Conservation (phyloP, 2,113 vertebrate genomes). For the Synchiropus splendidus region DNA sequence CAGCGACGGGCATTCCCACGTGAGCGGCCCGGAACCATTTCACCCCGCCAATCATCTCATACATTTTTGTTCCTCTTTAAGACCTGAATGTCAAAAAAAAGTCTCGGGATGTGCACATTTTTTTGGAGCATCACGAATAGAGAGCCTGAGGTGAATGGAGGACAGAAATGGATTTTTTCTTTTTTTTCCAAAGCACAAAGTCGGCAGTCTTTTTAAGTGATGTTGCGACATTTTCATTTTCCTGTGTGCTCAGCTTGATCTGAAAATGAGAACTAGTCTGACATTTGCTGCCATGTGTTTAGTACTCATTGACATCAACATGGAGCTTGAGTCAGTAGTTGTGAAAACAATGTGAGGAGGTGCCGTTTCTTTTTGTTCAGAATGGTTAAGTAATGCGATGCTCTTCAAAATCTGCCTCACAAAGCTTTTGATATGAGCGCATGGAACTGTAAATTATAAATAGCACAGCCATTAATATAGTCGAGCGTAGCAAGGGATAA, state of each 20-base stretch:
- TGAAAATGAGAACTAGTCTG: slow-evolving; percentile 23
- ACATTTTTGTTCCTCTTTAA: slow-evolving; percentile 43
- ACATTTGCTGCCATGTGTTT: slow-evolving; percentile 17
- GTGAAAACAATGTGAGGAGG: too few species aligned
- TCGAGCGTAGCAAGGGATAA: too few species aligned
- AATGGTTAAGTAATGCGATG: too few species aligned
- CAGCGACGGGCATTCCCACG: slow-evolving; percentile 44
- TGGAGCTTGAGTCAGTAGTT: slow-evolving; percentile 15
- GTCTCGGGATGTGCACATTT: slow-evolving; percentile 19
- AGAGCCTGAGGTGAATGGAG: slow-evolving; percentile 22
- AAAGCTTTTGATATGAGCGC: too few species aligned
- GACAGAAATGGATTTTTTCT: slow-evolving; percentile 31
- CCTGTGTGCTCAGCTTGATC: slow-evolving; percentile 24
- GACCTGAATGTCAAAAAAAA: slow-evolving; percentile 6
- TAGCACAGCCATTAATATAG: too few species aligned
- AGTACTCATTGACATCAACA: slow-evolving; percentile 12
- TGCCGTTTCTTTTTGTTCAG: too few species aligned
- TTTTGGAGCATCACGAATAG: slow-evolving; percentile 28
- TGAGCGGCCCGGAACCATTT: slow-evolving; percentile 69
- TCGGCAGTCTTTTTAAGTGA: slow-evolving; percentile 22
- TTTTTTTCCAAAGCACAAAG: slow-evolving; percentile 8
- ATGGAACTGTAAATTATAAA: too few species aligned
- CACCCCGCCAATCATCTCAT: slow-evolving; percentile 72
- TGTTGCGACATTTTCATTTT: slow-evolving; percentile 23
- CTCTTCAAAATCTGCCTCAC: slow-evolving; percentile 12